These are phyloP conservation scores for Brotula barbata DNA, from an alignment of 2,797 vertebrate genomes.

Conservation along the genomic window DNA sequence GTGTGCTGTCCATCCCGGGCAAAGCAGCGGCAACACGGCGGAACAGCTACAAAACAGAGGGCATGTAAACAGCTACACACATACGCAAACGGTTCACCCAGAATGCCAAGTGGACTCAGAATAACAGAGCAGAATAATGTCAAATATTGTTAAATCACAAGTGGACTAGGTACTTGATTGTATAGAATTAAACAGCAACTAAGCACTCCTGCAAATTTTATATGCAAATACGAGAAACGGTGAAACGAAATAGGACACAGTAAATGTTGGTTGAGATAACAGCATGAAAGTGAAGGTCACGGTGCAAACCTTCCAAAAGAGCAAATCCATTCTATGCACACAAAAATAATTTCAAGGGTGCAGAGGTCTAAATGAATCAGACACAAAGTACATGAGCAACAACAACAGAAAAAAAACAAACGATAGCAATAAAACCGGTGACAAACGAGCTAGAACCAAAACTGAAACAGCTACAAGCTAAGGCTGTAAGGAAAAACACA, in stretches of 20 bases:
- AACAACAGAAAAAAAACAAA: neutral
- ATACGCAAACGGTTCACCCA: neutral
- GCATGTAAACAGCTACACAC: neutral
- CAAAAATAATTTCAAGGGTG: conserved; percentile 27
- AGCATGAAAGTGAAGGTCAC: conserved; percentile 19
- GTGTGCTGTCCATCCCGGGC: conserved; percentile 89
- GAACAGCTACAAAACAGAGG: conserved; percentile 81
- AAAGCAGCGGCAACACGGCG: conserved; percentile 87
- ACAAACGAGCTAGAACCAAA: conserved; percentile 24
- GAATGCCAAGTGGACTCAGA: no score
- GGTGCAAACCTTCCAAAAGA: conserved; percentile 19
- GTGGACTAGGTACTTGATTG: neutral
- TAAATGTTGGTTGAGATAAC: conserved; percentile 8
- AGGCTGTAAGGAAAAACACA: conserved; percentile 18
- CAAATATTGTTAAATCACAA: conserved; percentile 6
- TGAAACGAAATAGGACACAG: conserved; percentile 22
- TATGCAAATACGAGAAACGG: conserved; percentile 24
- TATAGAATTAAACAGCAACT: neutral
- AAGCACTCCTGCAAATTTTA: neutral
- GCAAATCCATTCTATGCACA: conserved; percentile 34
- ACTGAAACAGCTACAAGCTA: conserved; percentile 39
- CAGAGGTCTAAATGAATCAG: conserved; percentile 19
- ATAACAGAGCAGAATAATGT: neutral
- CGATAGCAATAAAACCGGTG: conserved; percentile 19
- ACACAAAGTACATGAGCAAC: conserved; percentile 17